phyloP scores from a whole-genome alignment of 2,113 vertebrate species.

The Colistium nudipinnis region DNA sequence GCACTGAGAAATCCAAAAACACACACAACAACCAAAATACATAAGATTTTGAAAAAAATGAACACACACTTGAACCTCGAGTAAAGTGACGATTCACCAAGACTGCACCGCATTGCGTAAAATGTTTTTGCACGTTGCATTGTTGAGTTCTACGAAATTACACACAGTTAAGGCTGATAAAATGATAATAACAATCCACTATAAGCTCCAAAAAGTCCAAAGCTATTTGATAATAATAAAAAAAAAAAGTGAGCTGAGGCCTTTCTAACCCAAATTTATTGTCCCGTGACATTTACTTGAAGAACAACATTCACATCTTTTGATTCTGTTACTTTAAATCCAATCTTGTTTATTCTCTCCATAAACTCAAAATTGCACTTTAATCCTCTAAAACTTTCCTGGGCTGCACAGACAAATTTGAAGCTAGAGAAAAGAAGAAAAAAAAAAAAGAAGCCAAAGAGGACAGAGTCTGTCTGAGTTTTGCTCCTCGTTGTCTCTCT shows the following conservation, averaged over 20 bases:
- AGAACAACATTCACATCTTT: background rate
- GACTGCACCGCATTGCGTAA: no score
- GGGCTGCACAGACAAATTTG: slow-evolving; percentile 12
- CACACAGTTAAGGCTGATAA: background rate
- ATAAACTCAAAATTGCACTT: slow-evolving; percentile 16
- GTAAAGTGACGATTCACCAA: background rate
- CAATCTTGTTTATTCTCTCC: slow-evolving; percentile 19
- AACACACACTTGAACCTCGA: background rate
- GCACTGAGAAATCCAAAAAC: background rate
- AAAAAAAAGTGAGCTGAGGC: no score
- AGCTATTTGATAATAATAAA: background rate
- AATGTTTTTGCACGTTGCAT: background rate
- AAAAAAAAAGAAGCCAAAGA: slow-evolving; percentile 26
- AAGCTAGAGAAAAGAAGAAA: no score
- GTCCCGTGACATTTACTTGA: no score
- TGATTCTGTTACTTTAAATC: slow-evolving; percentile 4
- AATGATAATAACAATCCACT: background rate
- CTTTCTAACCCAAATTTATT: no score
- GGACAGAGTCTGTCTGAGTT: slow-evolving; percentile 40
- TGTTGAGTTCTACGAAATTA: background rate
- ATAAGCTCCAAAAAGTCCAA: background rate
- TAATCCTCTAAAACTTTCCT: slow-evolving; percentile 26
- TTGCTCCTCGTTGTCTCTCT: slow-evolving; percentile 54
- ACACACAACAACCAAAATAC: background rate
- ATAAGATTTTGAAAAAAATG: background rate